Base-by-base conservation (phyloP, 2,888 invertebrate species). In the Strigamia maritima region DNA sequence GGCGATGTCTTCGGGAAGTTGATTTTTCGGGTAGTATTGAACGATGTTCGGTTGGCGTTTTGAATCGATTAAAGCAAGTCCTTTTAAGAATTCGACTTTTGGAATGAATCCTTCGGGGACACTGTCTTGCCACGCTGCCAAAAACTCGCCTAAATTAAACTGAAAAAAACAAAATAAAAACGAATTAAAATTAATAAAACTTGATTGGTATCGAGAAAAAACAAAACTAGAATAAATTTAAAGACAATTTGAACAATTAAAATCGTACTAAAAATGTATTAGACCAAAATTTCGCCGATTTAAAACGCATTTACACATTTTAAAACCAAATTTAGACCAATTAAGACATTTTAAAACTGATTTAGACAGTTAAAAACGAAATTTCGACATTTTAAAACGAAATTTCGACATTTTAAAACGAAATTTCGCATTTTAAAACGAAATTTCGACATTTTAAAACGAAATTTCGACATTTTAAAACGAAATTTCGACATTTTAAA, bases 21-120 rank as follows among this genome's bases (percentile, higher is more conserved):
- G 14, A 19, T 35, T 19, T 19, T 24, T 24, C 8, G 31, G 14
- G 19, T 14, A 76, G 22, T 35, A 24, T 14, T 12, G 12, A 35
- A 76, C 10, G 38, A 24, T 19, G 31, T 40, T 35, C 2, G 40
- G 40, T 16, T 75, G 19, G 26, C 24, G 24, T 14, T 26, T 26
- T 2, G 1, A 10, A 38, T 76, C 76, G 38, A 76, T 76, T 19
- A 76, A 8, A 4, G 76, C 76, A n/a, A 76, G 16, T 24, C 76
- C 76, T 19, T 76, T 76, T 7, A 76, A 19, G 24, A 38, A 76
- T n/a, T 76, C 38, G 14, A 40, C 7, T n/a, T 31, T 19, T 2
- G 76, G 76, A 14, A 24, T 40, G 22, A 76, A 76, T 14, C 76
- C 76, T 10, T 76, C 76, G 16, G 76, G 76, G 1, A 76, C 16